phyloP scores from a whole-genome alignment of 2,888 invertebrate genomes.

The Alcis repandata region DNA sequence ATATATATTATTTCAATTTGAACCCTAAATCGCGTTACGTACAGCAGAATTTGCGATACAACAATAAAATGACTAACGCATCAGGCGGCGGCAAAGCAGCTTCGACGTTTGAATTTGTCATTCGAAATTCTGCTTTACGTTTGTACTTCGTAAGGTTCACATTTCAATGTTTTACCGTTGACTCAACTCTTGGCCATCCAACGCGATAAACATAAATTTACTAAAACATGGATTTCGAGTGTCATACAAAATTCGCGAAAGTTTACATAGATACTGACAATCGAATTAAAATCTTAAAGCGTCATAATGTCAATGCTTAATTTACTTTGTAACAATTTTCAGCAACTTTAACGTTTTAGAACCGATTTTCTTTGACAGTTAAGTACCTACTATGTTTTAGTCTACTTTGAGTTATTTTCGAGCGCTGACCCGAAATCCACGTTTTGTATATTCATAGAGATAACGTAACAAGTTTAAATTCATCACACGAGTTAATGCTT shows the following conservation, averaged over 20 bases:
- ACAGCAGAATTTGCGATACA: background rate
- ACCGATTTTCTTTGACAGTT: no score
- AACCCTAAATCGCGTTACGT: background rate
- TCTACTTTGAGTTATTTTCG: no score
- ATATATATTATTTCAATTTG: background rate
- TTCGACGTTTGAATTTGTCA: background rate
- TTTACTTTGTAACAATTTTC: no score
- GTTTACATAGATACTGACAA: no score
- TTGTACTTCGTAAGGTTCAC: background rate
- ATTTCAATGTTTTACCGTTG: background rate
- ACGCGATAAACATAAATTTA: no score
- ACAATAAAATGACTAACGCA: background rate
- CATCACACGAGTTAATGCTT: slow-evolving; percentile 63
- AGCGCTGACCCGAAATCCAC: no score
- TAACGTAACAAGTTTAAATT: slow-evolving; percentile 53
- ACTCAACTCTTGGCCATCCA: slow-evolving; percentile 3
- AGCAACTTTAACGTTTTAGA: no score
- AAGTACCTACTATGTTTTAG: no score
- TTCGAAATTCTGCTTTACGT: slow-evolving; percentile 17
- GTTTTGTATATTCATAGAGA: slow-evolving; percentile 26
- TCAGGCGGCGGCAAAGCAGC: background rate
- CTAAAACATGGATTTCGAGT: no score
- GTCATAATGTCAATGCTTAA: no score
- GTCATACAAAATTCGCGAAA: no score
- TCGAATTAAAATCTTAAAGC: no score